phyloP scores from a whole-genome alignment of 2,888 invertebrate genomes.

The Creontiades dilutus region DNA sequence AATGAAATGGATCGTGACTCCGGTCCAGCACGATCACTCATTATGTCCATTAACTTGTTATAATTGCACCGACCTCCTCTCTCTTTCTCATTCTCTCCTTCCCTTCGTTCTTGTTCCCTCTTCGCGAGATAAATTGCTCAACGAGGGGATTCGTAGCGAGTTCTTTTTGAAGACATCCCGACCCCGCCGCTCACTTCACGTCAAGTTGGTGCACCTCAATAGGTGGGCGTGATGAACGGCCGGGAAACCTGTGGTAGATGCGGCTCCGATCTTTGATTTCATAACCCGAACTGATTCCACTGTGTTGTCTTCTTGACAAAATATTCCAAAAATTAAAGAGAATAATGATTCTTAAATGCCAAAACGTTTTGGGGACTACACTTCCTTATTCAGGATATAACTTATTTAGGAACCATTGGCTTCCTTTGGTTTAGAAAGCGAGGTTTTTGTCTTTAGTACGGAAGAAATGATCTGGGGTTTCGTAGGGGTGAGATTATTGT shows the following conservation, averaged over 20 bases:
- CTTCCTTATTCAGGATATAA: too few relatives aligned
- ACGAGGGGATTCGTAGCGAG: slow-evolving; percentile 52
- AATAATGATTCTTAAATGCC: too few relatives aligned
- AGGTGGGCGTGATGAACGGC: slow-evolving; percentile 5
- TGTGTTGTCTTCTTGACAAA: too few relatives aligned
- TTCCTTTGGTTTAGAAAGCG: too few relatives aligned
- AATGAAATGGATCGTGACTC: slow-evolving; percentile 69
- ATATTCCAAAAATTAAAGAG: too few relatives aligned
- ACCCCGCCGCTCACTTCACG: slow-evolving; percentile 31
- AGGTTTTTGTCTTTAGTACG: too few relatives aligned
- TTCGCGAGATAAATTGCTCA: slow-evolving; percentile 58
- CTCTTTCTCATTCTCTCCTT: background rate
- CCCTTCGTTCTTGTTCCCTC: background rate
- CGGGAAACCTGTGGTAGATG: background rate
- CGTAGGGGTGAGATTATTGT: too few relatives aligned
- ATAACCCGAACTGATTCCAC: background rate
- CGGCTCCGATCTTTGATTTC: background rate
- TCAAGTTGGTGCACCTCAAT: slow-evolving; percentile 44
- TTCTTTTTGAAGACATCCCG: slow-evolving; percentile 53
- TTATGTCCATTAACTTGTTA: slow-evolving; percentile 69
- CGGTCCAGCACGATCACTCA: slow-evolving; percentile 67
- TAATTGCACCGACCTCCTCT: slow-evolving; percentile 53
- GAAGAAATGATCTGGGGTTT: too few relatives aligned
- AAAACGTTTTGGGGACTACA: too few relatives aligned
- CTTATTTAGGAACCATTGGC: too few relatives aligned